A percentile compares a stretch with the other conserved stretches of the same genome.
Evolutionary conservation across 2,113 vertebrate genomes (phyloP).

Genomic region (human): GRCh38 chr12:19015501-19016000

Average conservation of each 20-base stretch:
- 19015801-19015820: neutral
- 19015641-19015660: neutral
- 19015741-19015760: neutral
- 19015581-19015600: neutral
- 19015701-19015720: neutral
- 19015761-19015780: neutral
- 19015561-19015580: neutral
- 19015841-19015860: neutral
- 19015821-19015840: neutral
- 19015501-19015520: neutral
- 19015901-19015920: too few relatives aligned
- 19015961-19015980: too few relatives aligned
- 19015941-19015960: too few relatives aligned
- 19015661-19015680: neutral
- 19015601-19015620: neutral
- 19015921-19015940: too few relatives aligned
- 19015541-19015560: neutral
- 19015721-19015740: neutral
- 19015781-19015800: neutral
- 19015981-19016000: too few relatives aligned
- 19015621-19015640: neutral
- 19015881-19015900: accelerated
- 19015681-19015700: neutral
- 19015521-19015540: neutral
- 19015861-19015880: neutral